Base-by-base conservation (phyloP, 1,140 invertebrate genomes). In the Mercenaria mercenaria region DNA sequence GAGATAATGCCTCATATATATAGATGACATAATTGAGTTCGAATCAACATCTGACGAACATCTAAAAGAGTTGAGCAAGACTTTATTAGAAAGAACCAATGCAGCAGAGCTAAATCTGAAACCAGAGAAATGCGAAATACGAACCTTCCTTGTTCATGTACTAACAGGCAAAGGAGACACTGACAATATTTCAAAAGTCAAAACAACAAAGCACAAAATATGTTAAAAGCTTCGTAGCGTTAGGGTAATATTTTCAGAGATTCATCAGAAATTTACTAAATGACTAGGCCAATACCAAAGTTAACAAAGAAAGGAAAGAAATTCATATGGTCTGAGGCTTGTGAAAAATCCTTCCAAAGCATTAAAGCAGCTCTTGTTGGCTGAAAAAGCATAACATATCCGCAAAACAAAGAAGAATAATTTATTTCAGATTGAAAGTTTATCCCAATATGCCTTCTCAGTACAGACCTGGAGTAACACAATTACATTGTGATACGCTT, bases 341-440 rank as follows among this genome's bases (percentile, higher is more conserved):
- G 92, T 79, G 32, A 90, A 20, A 41, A 90, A 43, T 50, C 67
- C 37, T 93, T 93, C 64, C 34, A 92, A 26, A 37, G 32, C 0
- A 39, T 92, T 18, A 91, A 93, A 52, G 26, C 47, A 2, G 41
- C 39, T 8, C 61, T 91, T n/a, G 87, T 52, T n/a, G 37, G 76
- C 26, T 43, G 23, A 6, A 23, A 79, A 8, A 29, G 47, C 32
- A 79, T 79, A 29, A 43, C 47, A 34, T 88, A 87, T 39, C 79
- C 76, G 43, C 69, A 69, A 29, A 32, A 72, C 69, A 37, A 20
- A 39, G 43, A n/a, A 32, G 23, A 41, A 15, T 26, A 61, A 18
- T 94, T 92, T 79, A 82, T 91, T 26, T 20, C 93, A 23, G 91
- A 76, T 88, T 18, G 79, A 94, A 50, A 23, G 59, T 4, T 59